Conservation (phyloP, 1,140 invertebrate genomes). For the Sminthurinus signatus region DNA sequence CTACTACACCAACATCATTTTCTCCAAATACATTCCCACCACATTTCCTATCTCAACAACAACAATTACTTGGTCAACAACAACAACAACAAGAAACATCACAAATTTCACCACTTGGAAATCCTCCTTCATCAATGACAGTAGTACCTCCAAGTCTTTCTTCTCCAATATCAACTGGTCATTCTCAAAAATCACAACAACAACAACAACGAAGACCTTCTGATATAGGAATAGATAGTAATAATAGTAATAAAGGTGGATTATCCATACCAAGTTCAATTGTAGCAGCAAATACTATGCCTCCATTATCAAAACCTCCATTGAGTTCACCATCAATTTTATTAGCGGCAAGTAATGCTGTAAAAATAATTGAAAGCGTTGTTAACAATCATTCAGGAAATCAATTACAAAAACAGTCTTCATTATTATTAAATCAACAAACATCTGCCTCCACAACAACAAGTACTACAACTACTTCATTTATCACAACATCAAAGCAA, state of each 20-base stretch:
- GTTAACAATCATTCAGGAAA: constrained; percentile 40
- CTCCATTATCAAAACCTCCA: constrained; percentile 37
- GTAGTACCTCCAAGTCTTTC: neutral
- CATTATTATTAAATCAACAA: no score
- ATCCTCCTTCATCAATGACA: no score
- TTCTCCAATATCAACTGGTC: neutral
- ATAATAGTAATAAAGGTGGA: no score
- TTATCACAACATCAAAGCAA: no score
- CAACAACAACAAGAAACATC: constrained; percentile 31
- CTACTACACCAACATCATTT: neutral
- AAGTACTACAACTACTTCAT: no score
- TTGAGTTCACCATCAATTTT: constrained; percentile 37
- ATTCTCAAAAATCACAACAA: no score
- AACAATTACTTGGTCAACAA: constrained; percentile 7
- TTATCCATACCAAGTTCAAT: no score
- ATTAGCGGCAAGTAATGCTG: constrained; percentile 19
- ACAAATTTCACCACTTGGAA: constrained; percentile 12
- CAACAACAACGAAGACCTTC: no score
- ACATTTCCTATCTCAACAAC: constrained; percentile 3
- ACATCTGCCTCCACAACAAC: no score
- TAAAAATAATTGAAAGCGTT: constrained; percentile 40
- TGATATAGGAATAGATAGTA: no score
- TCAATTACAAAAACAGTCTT: no score
- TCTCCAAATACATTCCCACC: constrained; percentile 9
- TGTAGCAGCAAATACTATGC: constrained; percentile 28